Base-by-base conservation (phyloP, 2,888 invertebrate species). In the Hypercompe scribonia region DNA sequence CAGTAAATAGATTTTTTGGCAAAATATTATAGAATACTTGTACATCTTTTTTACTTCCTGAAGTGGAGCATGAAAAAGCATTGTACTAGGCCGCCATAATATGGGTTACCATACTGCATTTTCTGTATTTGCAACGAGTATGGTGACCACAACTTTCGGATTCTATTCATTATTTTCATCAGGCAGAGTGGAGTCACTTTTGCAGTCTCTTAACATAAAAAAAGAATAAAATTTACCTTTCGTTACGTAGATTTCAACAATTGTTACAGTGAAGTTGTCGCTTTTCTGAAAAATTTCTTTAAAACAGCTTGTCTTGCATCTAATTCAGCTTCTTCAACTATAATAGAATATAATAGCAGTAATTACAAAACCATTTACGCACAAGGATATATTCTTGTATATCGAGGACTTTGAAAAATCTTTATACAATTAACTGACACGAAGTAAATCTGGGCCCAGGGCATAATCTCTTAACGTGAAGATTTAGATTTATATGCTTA, bases 261-360 rank as follows among this genome's bases (percentile, higher is more conserved):
- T 11, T 15, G 34, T 15, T 50, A 50, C 34, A 58, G 7, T 7
- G 54, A 46, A 7, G 68, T 58, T 1, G 54, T 66, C 13, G 24
- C n/a, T 36, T 63, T 63, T 28, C 24, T 31, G 13, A 61, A 61
- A 5, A 11, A 21, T 42, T 34, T 69, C 31, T 8, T 31, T 21
- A 15, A 15, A 28, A 69, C 61, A n/a, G 31, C 63, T 39, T 63
- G 63, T 15, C 61, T 31, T 63, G 15, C 18, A 7, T 63, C 63
- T 42, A 70, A 42, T 33, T 63, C 69, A 31, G 39, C 28, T 42
- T 63, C 69, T 42, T 63, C 34, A 36, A 42, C 69, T 70, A 39
- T 21, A 70, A 69, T 28, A 39, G 31, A 70, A 69, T 28, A 24
- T 13, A 63, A 28, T 5, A 31, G 31, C 10, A 61, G 5, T 31